Evolutionary conservation across 2,888 invertebrate species (phyloP).

Genomic region (Pantelozetes paolii): DNA sequence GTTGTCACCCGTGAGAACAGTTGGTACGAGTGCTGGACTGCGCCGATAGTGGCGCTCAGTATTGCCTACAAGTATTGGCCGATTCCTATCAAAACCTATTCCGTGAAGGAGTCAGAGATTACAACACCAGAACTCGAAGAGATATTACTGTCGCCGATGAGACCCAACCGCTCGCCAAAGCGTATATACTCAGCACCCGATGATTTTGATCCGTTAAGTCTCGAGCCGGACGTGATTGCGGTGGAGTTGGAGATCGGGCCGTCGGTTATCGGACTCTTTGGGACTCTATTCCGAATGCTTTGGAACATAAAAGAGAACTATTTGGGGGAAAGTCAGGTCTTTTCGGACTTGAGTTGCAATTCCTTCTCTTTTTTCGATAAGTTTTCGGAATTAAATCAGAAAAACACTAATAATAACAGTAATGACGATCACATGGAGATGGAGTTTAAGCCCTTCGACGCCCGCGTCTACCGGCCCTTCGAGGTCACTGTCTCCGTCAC

Average conservation of each 20-base stretch:
- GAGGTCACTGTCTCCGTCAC: constrained; percentile 88
- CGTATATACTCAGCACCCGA: constrained; percentile 52
- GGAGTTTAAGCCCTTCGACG: constrained; percentile 63
- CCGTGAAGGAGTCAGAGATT: constrained; percentile 76
- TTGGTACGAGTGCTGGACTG: constrained; percentile 96
- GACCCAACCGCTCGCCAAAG: constrained; percentile 58
- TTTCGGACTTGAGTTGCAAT: constrained; percentile 49
- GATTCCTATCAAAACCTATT: constrained; percentile 78
- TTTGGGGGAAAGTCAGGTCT: constrained; percentile 56
- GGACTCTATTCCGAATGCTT: constrained; percentile 69
- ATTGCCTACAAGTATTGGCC: constrained; percentile 90
- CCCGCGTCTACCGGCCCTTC: constrained; percentile 78
- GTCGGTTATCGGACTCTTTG: constrained; percentile 83
- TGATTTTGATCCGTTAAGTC: constrained; percentile 78
- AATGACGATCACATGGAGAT: constrained; percentile 43
- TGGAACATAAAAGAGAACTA: constrained; percentile 55
- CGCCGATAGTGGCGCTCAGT: constrained; percentile 85
- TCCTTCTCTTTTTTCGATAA: constrained; percentile 29
- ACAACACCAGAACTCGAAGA: constrained; percentile 93
- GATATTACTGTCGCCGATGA: constrained; percentile 80
- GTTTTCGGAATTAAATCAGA: constrained; percentile 39
- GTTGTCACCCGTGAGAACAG: constrained; percentile 70
- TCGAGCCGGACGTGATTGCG: constrained; percentile 81
- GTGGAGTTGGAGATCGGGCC: constrained; percentile 92
- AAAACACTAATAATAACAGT: constrained; percentile 46